phyloP scores from a whole-genome alignment of 92 coral and sea anemone species.

The Hydrozoanthus gracilis region DNA sequence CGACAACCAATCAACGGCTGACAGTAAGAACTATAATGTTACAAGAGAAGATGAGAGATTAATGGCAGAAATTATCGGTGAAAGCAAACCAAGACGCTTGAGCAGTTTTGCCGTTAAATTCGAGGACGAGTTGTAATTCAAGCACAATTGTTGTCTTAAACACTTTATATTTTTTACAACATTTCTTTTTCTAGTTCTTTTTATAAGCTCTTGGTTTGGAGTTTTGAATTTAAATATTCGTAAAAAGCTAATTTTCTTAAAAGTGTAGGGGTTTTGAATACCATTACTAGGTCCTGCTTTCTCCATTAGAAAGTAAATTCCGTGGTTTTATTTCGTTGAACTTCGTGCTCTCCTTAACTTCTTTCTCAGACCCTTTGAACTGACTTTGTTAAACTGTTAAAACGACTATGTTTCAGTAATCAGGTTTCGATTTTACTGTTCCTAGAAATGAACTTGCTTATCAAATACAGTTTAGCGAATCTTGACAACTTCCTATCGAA shows the following conservation, averaged over 20 bases:
- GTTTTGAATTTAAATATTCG: too few species aligned
- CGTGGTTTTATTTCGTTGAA: too few species aligned
- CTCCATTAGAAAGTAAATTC: too few species aligned
- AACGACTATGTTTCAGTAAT: too few species aligned
- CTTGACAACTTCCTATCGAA: not conserved
- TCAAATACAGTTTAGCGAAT: not conserved
- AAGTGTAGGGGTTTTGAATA: too few species aligned
- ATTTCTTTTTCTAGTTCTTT: not conserved
- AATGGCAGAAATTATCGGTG: slow-evolving; percentile 5
- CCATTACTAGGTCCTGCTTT: too few species aligned
- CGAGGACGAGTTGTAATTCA: slow-evolving; percentile 20
- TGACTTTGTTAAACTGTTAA: too few species aligned
- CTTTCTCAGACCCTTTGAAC: too few species aligned
- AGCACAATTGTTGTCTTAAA: not conserved
- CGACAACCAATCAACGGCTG: slow-evolving; percentile 34
- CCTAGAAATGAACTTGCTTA: not conserved
- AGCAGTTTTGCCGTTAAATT: not conserved
- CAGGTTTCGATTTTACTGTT: too few species aligned
- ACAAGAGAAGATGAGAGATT: slow-evolving; percentile 19
- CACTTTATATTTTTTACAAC: not conserved
- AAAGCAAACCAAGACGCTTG: not conserved
- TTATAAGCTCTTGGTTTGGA: too few species aligned
- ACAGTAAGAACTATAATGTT: not conserved
- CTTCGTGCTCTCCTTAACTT: too few species aligned
- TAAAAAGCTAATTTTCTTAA: too few species aligned